Percentiles rank a stretch among this genome's conserved stretches.
These are phyloP conservation scores for Ethmia dodecea DNA, from an alignment of 2,888 invertebrate species.

Conservation along the genomic window DNA sequence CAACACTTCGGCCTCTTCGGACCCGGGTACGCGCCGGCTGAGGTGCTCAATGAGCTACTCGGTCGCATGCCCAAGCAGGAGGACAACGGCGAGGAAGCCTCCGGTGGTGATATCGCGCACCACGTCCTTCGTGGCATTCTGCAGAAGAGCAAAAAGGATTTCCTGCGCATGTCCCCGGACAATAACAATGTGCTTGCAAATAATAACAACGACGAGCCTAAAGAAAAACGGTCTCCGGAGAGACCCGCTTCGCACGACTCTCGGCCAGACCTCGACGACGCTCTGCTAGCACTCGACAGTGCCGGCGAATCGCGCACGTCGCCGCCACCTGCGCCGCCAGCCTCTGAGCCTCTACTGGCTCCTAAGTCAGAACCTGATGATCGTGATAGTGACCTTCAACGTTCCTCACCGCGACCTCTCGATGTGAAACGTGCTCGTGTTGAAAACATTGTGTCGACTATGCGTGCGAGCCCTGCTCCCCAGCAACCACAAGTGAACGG, in stretches of 20 bases:
- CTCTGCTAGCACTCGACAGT: conserved; percentile 78
- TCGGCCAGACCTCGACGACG: conserved; percentile 78
- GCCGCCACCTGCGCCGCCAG: conserved; percentile 76
- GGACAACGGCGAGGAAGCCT: conserved; percentile 74
- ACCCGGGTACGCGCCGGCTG: conserved; percentile 91
- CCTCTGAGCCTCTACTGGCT: conserved; percentile 75
- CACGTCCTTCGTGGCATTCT: conserved; percentile 94
- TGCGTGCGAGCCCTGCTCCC: conserved; percentile 91
- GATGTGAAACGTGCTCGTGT: conserved; percentile 95
- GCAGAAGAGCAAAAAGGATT: conserved; percentile 91
- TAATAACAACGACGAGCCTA: conserved; percentile 76
- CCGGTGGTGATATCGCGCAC: conserved; percentile 80
- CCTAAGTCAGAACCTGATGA: conserved; percentile 83
- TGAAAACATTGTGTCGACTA: conserved; percentile 96
- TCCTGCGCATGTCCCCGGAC: conserved; percentile 80
- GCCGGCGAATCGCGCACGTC: conserved; percentile 64
- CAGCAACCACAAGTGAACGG: conserved; percentile 88
- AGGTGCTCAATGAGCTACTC: conserved; percentile 94
- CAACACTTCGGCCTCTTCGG: conserved; percentile 90
- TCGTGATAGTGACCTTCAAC: conserved; percentile 78
- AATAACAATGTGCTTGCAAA: conserved; percentile 78
- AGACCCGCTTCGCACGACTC: conserved; percentile 82
- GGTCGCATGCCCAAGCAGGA: conserved; percentile 88
- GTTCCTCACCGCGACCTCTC: conserved; percentile 77
- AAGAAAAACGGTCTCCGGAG: conserved; percentile 74